These are phyloP conservation scores for Drosophila melanica DNA, from an alignment of 1,140 invertebrate species.

Conservation along the genomic window DNA sequence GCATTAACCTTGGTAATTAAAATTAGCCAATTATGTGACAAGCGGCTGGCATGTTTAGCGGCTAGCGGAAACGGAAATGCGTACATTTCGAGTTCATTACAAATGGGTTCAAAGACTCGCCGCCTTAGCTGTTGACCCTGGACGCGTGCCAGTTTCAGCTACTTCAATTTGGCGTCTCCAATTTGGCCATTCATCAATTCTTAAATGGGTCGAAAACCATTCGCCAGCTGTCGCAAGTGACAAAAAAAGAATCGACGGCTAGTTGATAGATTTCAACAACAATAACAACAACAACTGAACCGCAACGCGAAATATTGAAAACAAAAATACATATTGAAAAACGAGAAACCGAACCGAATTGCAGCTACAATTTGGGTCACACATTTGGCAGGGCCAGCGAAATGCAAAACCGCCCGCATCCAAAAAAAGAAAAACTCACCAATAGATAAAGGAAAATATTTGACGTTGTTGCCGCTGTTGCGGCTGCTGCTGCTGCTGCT, in stretches of 20 bases:
- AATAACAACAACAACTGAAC: slow-evolving; percentile 32
- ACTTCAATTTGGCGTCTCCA: slow-evolving; percentile 23
- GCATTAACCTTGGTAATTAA: slow-evolving; percentile 74
- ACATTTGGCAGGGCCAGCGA: slow-evolving; percentile 48
- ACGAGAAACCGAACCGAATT: slow-evolving; percentile 33
- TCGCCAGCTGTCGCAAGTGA: slow-evolving; percentile 41
- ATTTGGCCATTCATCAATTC: slow-evolving; percentile 44
- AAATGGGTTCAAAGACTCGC: slow-evolving; percentile 41
- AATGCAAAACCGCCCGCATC: slow-evolving; percentile 44
- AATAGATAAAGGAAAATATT: slow-evolving; percentile 63
- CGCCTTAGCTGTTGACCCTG: slow-evolving; percentile 28
- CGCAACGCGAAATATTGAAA: slow-evolving; percentile 49
- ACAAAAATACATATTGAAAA: slow-evolving; percentile 47
- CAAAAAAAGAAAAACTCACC: slow-evolving; percentile 53
- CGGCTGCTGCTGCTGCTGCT: slow-evolving; percentile 18
- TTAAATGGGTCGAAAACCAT: slow-evolving; percentile 34
- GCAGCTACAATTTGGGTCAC: slow-evolving; percentile 69
- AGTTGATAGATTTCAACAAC: slow-evolving; percentile 17
- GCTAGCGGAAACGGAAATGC: slow-evolving; percentile 68
- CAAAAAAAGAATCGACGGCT: slow-evolving; percentile 50
- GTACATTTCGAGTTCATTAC: slow-evolving; percentile 27
- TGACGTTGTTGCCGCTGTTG: slow-evolving; percentile 3
- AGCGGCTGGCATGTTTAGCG: slow-evolving; percentile 25
- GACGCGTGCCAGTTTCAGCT: slow-evolving; percentile 33
- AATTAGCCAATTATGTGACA: slow-evolving; percentile 62